These are phyloP conservation scores for Pachyramphus minor DNA, from an alignment of 2,113 vertebrate genomes.

Conservation along the genomic window DNA sequence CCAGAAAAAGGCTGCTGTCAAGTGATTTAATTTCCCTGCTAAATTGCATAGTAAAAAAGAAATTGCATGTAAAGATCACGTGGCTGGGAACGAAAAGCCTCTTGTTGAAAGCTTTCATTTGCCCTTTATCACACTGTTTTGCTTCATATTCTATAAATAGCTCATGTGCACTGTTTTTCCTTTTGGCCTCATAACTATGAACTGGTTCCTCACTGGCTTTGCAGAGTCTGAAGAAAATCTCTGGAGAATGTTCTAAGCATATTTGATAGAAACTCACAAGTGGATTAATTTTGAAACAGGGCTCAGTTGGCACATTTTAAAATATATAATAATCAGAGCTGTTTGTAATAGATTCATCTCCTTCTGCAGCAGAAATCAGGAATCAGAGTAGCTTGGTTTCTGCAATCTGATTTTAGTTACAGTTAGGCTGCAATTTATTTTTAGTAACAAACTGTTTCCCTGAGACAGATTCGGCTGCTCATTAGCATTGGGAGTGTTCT, in stretches of 20 bases:
- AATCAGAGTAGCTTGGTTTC: conserved; percentile 30
- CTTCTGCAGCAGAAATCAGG: conserved; percentile 36
- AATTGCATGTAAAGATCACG: background rate
- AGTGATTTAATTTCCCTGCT: conserved; percentile 1
- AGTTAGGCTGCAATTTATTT: conserved; percentile 72
- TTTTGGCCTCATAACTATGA: conserved; percentile 49
- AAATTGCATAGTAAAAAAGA: conserved; percentile 2
- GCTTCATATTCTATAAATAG: conserved; percentile 67
- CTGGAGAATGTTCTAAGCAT: background rate
- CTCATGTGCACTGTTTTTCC: conserved; percentile 12
- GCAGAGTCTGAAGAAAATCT: conserved; percentile 7
- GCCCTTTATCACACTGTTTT: conserved; percentile 60
- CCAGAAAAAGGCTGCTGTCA: background rate
- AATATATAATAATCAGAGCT: conserved; percentile 13
- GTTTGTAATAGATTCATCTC: conserved; percentile 48
- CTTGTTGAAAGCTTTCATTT: conserved; percentile 4
- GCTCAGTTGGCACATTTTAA: background rate
- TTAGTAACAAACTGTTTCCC: conserved; percentile 76
- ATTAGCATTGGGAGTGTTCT: conserved; percentile 69
- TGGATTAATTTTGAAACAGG: conserved; percentile 20
- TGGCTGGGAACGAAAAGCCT: background rate
- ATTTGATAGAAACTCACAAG: background rate
- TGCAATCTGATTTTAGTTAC: conserved; percentile 69
- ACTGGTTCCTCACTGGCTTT: conserved; percentile 43
- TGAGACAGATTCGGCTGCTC: conserved; percentile 67